Conservation (phyloP, 1,140 invertebrate genomes). For the Drosophila ohnishii region DNA sequence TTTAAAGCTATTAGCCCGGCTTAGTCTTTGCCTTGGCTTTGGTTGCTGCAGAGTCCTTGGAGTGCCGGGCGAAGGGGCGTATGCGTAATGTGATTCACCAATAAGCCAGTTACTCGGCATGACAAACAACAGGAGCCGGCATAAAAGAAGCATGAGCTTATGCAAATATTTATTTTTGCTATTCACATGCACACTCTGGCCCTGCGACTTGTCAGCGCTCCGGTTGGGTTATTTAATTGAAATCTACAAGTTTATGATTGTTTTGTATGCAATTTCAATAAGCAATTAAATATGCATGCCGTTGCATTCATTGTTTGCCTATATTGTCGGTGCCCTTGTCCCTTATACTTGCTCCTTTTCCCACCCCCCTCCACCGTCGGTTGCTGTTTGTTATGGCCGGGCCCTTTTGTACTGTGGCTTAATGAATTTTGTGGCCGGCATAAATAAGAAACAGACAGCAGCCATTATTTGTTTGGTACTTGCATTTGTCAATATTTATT, state of each 20-base stretch:
- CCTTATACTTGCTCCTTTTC: slow-evolving; percentile 5
- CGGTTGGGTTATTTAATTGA: slow-evolving; percentile 64
- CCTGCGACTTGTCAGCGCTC: slow-evolving; percentile 34
- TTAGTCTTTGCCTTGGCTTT: slow-evolving; percentile 40
- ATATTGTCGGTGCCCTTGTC: slow-evolving; percentile 33
- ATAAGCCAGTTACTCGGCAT: slow-evolving; percentile 37
- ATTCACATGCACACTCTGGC: slow-evolving; percentile 30
- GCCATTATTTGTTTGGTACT: slow-evolving; percentile 67
- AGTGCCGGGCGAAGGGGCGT: slow-evolving; percentile 8
- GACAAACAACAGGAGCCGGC: slow-evolving; percentile 18
- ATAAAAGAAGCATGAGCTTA: slow-evolving; percentile 29
- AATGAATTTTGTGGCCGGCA: slow-evolving; percentile 61
- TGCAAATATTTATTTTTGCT: slow-evolving; percentile 53
- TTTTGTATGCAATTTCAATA: slow-evolving; percentile 59
- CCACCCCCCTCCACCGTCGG: not conserved
- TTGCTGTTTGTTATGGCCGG: slow-evolving; percentile 61
- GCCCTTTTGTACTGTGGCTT: slow-evolving; percentile 60
- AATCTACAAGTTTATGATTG: slow-evolving; percentile 72
- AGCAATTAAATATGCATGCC: slow-evolving; percentile 69
- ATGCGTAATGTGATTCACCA: slow-evolving; percentile 52
- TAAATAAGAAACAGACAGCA: slow-evolving; percentile 71
- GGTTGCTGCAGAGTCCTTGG: slow-evolving; percentile 4
- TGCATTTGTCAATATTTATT: slow-evolving; percentile 71
- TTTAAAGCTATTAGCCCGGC: slow-evolving; percentile 66
- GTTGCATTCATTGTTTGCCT: slow-evolving; percentile 61